Evolutionary conservation across 2,797 vertebrate genomes (phyloP), one percentile per base, ranked within the genome.

Genomic region (Eulemur mongoz): DNA sequence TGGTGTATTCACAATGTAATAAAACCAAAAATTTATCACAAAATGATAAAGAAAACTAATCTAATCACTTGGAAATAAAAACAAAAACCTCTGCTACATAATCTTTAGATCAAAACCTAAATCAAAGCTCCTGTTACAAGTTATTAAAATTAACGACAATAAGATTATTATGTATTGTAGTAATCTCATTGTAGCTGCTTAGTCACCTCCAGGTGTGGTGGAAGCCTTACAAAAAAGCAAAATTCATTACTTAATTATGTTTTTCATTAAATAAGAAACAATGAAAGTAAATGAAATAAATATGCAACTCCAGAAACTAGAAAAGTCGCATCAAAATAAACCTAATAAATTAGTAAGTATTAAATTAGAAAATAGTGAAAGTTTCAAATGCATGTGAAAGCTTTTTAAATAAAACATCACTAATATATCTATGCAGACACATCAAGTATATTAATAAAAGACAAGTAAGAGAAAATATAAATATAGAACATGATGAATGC

Each of bases 121-220:
- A 92, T 92, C 82, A 96, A 91, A 87, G 81, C 35, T 95, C 72
- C 38, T 65, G 63, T 83, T 79, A 82, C 22, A 67, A 69, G 73
- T 96, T 97, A 95, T 97, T 97, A 95, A 98, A 98, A 97, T 97
- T 89, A 92, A 93, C 84, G 40, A 91, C 43, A 75, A 40, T 93
- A 86, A 94, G 87, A 96, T 94, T 96, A 52, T 93, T 79, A 54
- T 73, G 32, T 82, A 93, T 92, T 73, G 76, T 17, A 59, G 45
- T 88, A 92, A 97, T 95, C 91, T 96, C 93, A 91, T 50, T 69
- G 50, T 38, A 95, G 54, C 57, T 89, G 81, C 81, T 95, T 90
- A 85, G 91, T 94, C n/a, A 94, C 73, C 92, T 84, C 82, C 45
- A 96, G 84, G 84, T 38, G 15, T 92, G 50, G 84, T 4, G 57